These are phyloP conservation scores for Odocoileus hemionus DNA, from an alignment of 2,113 vertebrate genomes.

Conservation along the genomic window DNA sequence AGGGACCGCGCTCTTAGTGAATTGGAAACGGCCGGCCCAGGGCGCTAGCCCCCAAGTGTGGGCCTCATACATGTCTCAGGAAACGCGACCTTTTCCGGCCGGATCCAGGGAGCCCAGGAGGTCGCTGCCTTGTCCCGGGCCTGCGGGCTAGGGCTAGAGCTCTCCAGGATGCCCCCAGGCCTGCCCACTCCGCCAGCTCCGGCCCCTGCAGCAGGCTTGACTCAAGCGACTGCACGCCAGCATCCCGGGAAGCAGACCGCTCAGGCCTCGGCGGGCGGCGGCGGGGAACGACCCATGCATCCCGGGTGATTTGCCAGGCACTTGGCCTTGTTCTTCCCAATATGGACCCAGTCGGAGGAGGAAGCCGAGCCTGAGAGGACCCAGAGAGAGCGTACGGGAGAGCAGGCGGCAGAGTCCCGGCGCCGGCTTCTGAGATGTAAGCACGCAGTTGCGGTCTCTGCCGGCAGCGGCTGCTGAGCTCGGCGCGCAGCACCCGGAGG, in stretches of 20 bases:
- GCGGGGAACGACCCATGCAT: not conserved
- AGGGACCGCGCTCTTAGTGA: not conserved
- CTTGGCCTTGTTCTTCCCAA: not conserved
- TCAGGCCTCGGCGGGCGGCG: not conserved
- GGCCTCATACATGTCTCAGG: slow-evolving; percentile 45
- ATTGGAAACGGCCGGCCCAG: not conserved
- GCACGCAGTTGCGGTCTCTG: not conserved
- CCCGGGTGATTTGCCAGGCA: not conserved
- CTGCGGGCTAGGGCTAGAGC: not conserved
- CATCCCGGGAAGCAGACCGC: not conserved
- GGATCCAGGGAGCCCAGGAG: slow-evolving; percentile 21
- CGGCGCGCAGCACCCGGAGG: not conserved
- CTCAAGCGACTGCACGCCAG: not conserved
- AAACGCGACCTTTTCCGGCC: slow-evolving; percentile 45
- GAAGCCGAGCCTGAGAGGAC: not conserved
- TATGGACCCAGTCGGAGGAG: not conserved
- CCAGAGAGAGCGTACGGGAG: not conserved
- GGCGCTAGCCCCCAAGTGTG: not conserved
- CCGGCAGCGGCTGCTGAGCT: not conserved
- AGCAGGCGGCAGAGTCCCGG: not conserved
- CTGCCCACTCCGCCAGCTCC: not conserved
- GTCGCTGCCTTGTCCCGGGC: slow-evolving; percentile 1
- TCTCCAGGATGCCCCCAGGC: not conserved
- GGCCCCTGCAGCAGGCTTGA: not conserved
- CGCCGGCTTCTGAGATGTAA: not conserved